Percentiles rank a stretch among this genome's conserved stretches.
Conservation (phyloP, 2,888 invertebrate genomes). For the Pristionchus mayeri region DNA sequence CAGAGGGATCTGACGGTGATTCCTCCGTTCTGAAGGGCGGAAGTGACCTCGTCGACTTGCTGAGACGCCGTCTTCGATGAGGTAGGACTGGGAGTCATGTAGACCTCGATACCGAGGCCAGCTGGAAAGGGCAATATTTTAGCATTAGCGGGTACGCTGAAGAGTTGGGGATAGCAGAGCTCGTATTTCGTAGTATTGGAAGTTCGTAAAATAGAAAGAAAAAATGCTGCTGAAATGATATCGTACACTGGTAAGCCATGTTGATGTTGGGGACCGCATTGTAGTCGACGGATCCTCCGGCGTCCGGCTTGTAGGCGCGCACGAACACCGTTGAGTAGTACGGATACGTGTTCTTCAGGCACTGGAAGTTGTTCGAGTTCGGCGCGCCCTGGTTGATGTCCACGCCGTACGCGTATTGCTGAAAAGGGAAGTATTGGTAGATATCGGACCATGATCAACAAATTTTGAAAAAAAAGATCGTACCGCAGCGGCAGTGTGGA, state of each 20-base stretch:
- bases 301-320: slow-evolving; percentile 47
- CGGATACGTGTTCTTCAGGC: neutral
- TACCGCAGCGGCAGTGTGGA: slow-evolving; percentile 14
- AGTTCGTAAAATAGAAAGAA: too few relatives aligned
- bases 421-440: neutral
- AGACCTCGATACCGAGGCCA: slow-evolving; percentile 50
- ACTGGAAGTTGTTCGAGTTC: slow-evolving; percentile 19
- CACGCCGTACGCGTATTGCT: slow-evolving; percentile 37
- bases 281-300: slow-evolving; percentile 31
- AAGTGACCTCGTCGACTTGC: slow-evolving; percentile 50
- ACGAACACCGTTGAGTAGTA: slow-evolving; percentile 48
- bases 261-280: slow-evolving; percentile 47
- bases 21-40: slow-evolving; percentile 40
- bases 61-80: neutral
- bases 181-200: too few relatives aligned
- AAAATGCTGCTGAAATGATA: neutral
- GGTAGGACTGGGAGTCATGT: slow-evolving; percentile 47
- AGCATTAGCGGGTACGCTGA: too few relatives aligned
- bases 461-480: too few relatives aligned
- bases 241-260: slow-evolving; percentile 23
- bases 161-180: too few relatives aligned
- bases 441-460: neutral
- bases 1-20: slow-evolving; percentile 50
- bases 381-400: slow-evolving; percentile 43
- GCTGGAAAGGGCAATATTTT: slow-evolving; percentile 3